These are phyloP conservation scores for Nephrocerus scutellatus DNA, from an alignment of 2,888 invertebrate species.

Conservation along the genomic window DNA sequence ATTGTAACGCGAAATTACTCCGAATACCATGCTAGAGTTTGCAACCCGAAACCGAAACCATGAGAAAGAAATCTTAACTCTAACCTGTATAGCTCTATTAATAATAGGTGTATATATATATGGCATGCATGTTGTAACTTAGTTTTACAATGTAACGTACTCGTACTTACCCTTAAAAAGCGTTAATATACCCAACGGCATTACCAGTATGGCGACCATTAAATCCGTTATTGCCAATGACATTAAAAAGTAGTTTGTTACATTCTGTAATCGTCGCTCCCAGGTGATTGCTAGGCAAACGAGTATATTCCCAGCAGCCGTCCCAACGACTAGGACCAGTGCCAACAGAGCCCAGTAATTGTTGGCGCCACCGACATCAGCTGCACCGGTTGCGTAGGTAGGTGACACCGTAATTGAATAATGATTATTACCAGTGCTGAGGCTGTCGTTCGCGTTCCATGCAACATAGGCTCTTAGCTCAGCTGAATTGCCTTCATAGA, in stretches of 20 bases:
- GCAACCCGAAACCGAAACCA: too few relatives aligned
- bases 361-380: constrained; percentile 39
- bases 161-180: constrained; percentile 66
- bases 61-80: too few relatives aligned
- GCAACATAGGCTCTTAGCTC: too few relatives aligned
- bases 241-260: constrained; percentile 95
- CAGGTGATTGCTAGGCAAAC: constrained; percentile 89
- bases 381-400: constrained; percentile 6
- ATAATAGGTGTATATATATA: too few relatives aligned
- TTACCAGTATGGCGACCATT: constrained; percentile 88
- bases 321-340: constrained; percentile 70
- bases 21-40: too few relatives aligned
- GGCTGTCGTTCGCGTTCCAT: constrained; percentile 23
- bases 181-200: constrained; percentile 86
- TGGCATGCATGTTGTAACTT: too few relatives aligned
- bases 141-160: too few relatives aligned
- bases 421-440: constrained; percentile 21
- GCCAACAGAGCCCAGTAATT: constrained; percentile 82
- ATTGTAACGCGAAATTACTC: too few relatives aligned
- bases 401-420: background rate
- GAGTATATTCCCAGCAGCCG: constrained; percentile 85
- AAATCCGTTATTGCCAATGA: constrained; percentile 92
- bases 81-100: too few relatives aligned
- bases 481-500: constrained; percentile 1
- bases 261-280: constrained; percentile 89